Evolutionary conservation across 2,113 vertebrate species (phyloP).

Genomic region (Gavialis gangeticus): DNA sequence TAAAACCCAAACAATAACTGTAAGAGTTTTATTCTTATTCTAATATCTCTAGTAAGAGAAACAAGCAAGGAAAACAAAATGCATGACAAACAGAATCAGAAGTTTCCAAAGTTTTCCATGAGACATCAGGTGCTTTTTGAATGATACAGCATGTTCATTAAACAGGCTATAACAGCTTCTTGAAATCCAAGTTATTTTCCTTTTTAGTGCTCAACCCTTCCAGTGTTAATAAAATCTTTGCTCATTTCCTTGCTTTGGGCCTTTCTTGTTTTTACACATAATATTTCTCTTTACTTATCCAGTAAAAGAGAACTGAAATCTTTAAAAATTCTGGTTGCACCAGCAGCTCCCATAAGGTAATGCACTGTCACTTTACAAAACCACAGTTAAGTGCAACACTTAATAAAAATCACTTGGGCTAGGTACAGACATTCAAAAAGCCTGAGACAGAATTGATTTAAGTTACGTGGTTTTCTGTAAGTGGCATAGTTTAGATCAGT

Average conservation of each 20-base stretch:
- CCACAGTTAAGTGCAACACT: not conserved
- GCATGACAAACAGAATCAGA: slow-evolving; percentile 46
- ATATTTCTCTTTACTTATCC: not conserved
- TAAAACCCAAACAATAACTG: not conserved
- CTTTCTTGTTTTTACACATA: not conserved
- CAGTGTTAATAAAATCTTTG: not conserved
- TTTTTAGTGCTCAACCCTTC: not conserved
- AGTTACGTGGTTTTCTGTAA: not conserved
- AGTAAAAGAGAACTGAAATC: slow-evolving; percentile 6
- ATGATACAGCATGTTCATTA: slow-evolving; percentile 20
- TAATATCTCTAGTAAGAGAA: slow-evolving; percentile 40
- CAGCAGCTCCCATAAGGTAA: not conserved
- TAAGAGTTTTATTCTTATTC: not conserved
- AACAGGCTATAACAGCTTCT: not conserved
- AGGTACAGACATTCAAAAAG: not conserved
- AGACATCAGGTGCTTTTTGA: slow-evolving; percentile 48
- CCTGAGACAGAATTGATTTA: too few species aligned
- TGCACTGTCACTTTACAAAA: slow-evolving; percentile 18
- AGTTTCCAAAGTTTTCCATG: not conserved
- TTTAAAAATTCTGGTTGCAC: not conserved
- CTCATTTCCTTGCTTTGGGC: slow-evolving; percentile 12
- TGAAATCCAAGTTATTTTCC: not conserved
- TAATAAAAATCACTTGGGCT: not conserved
- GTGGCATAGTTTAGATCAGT: not conserved
- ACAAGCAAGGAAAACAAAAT: slow-evolving; percentile 43